Base-by-base conservation (phyloP, 2,888 invertebrate species). In the Teinopalpus imperialis region DNA sequence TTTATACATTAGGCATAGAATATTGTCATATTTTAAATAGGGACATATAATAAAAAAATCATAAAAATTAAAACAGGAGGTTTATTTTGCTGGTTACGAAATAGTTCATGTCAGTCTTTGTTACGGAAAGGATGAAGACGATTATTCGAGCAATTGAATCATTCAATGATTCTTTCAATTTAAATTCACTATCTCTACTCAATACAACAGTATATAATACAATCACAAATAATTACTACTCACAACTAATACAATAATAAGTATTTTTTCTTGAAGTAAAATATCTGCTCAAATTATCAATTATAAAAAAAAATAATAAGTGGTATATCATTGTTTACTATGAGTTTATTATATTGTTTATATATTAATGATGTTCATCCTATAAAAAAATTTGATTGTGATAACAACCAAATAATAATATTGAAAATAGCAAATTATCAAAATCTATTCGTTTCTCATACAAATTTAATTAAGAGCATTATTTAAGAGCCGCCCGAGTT, bases 401-500 rank as follows among this genome's bases (percentile, higher is more conserved):
- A 24, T 8, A 16, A 16, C 2, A 16, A 35, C 13, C 18, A 9
- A 37, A 32, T 9, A 32, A 43, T 20, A 34, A 54, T 51, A 48
- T 50, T 45, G 46, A 44, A 59, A 61, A 59, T 57, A 58, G 53
- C 51, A 53, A 61, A 61, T 61, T 65, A 61, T 52, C 53, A 53
- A 61, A 69, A 73, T 63, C 66, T 66, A 66, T 66, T 74, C 56
- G 65, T 72, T 74, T 69, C 66, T 66, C 67, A 64, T 66, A 69
- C 68, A 73, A 80, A 81, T 78, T 82, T 81, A 82, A 83, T 83
- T 78, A 81, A 73, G 70, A 75, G 66, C 67, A 77, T 82, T 81
- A 81, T 82, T 82, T 80, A 80, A 78, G 78, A 77, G 74, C 79
- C 74, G 80, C 80, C 77, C 74, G 77, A 81, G 77, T 81, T 83